Percentiles rank a stretch among this genome's conserved stretches.
These are phyloP conservation scores for Microctonus brassicae DNA, from an alignment of 2,888 invertebrate species.

Conservation along the genomic window DNA sequence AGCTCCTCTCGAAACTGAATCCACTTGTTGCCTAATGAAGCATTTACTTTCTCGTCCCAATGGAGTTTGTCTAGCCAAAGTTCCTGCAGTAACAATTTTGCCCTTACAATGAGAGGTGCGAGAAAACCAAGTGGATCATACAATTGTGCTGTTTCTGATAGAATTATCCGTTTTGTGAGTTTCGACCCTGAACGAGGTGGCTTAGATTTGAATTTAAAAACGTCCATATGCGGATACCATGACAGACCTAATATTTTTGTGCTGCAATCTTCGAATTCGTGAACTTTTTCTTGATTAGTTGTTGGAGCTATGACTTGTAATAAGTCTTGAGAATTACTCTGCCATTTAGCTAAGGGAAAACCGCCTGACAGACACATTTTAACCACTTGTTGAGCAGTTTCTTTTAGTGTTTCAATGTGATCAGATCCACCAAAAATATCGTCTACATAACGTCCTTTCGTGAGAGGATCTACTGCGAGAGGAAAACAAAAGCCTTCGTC, in stretches of 20 bases:
- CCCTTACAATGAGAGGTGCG: not conserved
- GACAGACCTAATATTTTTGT: not conserved
- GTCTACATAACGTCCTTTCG: conserved; percentile 36
- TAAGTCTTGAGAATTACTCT: too few relatives aligned
- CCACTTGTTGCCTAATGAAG: not conserved
- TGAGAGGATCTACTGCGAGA: conserved; percentile 17
- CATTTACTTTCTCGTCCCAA: not conserved
- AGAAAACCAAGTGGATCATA: too few relatives aligned
- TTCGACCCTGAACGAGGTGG: not conserved
- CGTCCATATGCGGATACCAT: not conserved
- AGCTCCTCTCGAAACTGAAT: not conserved
- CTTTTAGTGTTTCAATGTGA: not conserved
- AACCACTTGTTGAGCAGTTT: too few relatives aligned
- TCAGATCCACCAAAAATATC: conserved; percentile 36
- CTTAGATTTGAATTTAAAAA: not conserved
- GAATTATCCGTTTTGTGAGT: too few relatives aligned
- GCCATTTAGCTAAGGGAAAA: too few relatives aligned
- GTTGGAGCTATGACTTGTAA: too few relatives aligned
- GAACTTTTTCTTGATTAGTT: not conserved
- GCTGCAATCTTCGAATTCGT: not conserved
- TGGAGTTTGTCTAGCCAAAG: not conserved
- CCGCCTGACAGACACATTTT: too few relatives aligned
- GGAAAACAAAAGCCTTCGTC: conserved; percentile 25
- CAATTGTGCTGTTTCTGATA: too few relatives aligned
- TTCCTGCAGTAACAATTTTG: not conserved